Percentiles rank a stretch among this genome's conserved stretches.
Conservation (phyloP, 2,113 vertebrate genomes). For the Chinchilla lanigera region DNA sequence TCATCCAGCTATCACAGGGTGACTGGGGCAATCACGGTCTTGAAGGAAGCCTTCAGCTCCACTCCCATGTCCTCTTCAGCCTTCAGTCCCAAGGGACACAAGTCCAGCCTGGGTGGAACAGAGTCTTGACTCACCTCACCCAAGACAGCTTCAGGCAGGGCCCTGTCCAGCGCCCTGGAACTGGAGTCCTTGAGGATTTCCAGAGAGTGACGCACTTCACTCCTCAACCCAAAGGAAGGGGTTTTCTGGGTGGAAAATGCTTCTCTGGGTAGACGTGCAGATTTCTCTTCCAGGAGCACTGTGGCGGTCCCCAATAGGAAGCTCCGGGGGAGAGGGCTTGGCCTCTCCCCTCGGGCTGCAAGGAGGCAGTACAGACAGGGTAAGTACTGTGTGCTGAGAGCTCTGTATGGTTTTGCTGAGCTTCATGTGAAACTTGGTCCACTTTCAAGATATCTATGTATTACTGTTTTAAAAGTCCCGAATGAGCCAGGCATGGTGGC, state of each 20-base stretch:
- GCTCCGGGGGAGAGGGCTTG: not conserved
- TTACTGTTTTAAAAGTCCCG: not conserved
- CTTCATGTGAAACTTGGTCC: not conserved
- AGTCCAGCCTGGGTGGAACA: not conserved
- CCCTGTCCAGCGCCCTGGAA: not conserved
- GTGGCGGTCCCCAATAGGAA: rapidly evolving
- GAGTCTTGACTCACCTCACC: not conserved
- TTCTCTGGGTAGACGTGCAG: not conserved
- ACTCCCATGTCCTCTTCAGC: not conserved
- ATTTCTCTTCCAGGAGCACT: too few species aligned
- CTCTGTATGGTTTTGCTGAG: rapidly evolving
- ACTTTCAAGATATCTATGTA: not conserved
- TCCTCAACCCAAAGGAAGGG: not conserved
- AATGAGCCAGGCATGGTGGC: too few species aligned
- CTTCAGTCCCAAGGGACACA: too few species aligned
- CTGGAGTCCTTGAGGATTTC: not conserved
- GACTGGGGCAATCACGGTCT: not conserved
- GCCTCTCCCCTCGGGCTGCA: not conserved
- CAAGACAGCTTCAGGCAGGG: not conserved
- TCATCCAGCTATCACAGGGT: not conserved
- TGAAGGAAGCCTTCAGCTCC: not conserved
- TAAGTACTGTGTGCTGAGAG: too few species aligned
- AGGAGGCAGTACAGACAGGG: not conserved
- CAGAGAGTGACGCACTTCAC: not conserved
- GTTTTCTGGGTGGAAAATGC: not conserved